These are phyloP conservation scores for Leiothrix lutea DNA, from an alignment of 2,113 vertebrate species.

Conservation along the genomic window DNA sequence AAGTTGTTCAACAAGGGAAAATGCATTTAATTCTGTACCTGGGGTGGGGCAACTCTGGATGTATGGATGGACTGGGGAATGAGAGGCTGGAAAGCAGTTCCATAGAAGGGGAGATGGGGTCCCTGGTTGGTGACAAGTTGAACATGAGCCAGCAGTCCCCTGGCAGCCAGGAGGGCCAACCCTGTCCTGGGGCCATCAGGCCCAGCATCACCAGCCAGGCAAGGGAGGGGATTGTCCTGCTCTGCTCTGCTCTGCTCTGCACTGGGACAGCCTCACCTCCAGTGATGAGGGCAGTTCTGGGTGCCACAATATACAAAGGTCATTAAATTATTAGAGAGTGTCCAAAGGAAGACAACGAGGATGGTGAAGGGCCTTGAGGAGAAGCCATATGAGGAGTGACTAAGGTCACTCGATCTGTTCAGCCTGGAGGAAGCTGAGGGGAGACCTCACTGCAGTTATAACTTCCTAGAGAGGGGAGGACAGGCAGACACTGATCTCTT, in stretches of 20 bases:
- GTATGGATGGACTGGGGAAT: background rate
- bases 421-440: background rate
- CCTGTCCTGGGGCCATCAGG: background rate
- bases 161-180: background rate
- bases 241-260: no score
- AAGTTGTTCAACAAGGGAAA: background rate
- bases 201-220: accelerated
- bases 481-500: background rate
- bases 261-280: accelerated
- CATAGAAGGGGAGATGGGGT: background rate
- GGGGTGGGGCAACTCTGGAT: accelerated
- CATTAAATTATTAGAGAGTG: background rate
- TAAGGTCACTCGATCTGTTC: background rate
- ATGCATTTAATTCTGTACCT: background rate
- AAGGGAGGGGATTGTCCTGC: background rate
- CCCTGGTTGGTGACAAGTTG: accelerated
- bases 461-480: accelerated
- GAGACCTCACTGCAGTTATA: background rate
- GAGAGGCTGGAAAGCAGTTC: background rate
- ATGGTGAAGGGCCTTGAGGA: background rate
- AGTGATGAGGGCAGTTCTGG: background rate
- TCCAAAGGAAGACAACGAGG: accelerated
- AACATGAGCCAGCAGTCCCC: background rate
- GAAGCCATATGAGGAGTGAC: accelerated
- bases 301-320: accelerated